These are phyloP conservation scores for Ctenopoma multispine DNA, from an alignment of 2,797 vertebrate species.

Conservation along the genomic window DNA sequence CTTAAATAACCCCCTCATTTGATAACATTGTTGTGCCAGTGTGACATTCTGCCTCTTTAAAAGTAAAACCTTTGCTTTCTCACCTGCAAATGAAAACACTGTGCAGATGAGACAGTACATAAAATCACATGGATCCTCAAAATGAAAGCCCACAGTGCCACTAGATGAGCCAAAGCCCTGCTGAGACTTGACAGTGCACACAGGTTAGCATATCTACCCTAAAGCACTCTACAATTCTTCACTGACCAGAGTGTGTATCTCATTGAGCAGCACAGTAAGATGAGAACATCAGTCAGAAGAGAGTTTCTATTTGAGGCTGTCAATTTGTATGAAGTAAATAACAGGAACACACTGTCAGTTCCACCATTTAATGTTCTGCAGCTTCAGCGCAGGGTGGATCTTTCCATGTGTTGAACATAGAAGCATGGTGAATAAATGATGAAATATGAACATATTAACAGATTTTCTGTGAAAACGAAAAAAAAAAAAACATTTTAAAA, in stretches of 20 bases:
- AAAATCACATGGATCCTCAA: constrained; percentile 37
- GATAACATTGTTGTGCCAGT: constrained; percentile 2
- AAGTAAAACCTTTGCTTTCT: constrained; percentile 25
- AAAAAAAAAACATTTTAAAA: neutral
- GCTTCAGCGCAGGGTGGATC: constrained; percentile 4
- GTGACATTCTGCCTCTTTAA: constrained; percentile 32
- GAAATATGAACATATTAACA: constrained; percentile 13
- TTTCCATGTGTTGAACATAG: neutral
- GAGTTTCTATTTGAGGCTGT: constrained; percentile 56
- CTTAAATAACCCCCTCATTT: constrained; percentile 7
- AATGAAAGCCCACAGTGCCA: constrained; percentile 51
- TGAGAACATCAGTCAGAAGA: constrained; percentile 64
- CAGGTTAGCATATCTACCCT: constrained; percentile 46
- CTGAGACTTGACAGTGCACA: constrained; percentile 43
- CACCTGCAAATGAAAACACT: constrained; percentile 3
- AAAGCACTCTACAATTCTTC: constrained; percentile 49
- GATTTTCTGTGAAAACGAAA: neutral
- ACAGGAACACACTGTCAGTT: constrained; percentile 14
- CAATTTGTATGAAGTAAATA: constrained; percentile 66
- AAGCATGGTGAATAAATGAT: neutral
- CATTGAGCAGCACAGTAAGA: constrained; percentile 41
- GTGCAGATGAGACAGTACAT: constrained; percentile 28
- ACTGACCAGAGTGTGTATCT: constrained; percentile 51
- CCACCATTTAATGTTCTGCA: constrained; percentile 31
- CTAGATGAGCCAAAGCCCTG: constrained; percentile 39